Evolutionary conservation across 2,888 invertebrate species (phyloP).

Genomic region (Melangyna quadrimaculata): DNA sequence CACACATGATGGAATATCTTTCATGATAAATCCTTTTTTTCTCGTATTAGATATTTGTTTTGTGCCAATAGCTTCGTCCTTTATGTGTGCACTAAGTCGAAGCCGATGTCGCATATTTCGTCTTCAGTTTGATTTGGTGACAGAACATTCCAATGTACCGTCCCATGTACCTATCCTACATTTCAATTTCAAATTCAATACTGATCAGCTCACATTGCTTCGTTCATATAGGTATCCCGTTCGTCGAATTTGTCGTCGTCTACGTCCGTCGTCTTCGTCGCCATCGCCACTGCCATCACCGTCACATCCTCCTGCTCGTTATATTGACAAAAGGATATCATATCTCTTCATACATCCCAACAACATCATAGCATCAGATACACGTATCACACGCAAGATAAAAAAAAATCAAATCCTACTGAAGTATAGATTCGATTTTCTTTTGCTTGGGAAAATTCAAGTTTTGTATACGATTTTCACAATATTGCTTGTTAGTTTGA

Average conservation of each 20-base stretch:
- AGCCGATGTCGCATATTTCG: conserved; percentile 30
- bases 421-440: conserved; percentile 26
- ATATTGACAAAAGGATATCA: conserved; percentile 62
- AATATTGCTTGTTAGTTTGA: conserved; percentile 57
- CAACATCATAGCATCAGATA: conserved; percentile 1
- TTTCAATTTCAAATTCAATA: conserved; percentile 69
- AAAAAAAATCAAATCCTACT: conserved; percentile 49
- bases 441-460: conserved; percentile 36
- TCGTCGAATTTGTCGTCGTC: background rate
- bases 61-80: conserved; percentile 19
- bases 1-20: conserved; percentile 53
- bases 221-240: background rate
- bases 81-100: background rate
- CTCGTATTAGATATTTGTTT: background rate
- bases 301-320: background rate
- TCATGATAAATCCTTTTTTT: conserved; percentile 67
- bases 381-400: conserved; percentile 18
- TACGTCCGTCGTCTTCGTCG: too few species aligned
- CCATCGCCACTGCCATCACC: too few species aligned
- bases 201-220: conserved; percentile 65
- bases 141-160: conserved; percentile 53
- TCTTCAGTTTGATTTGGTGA: conserved; percentile 68
- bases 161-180: background rate
- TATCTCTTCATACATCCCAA: conserved; percentile 30
- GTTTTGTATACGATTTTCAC: conserved; percentile 2